These are phyloP conservation scores for Lophotis ruficrista DNA, from an alignment of 2,113 vertebrate genomes.

Conservation along the genomic window DNA sequence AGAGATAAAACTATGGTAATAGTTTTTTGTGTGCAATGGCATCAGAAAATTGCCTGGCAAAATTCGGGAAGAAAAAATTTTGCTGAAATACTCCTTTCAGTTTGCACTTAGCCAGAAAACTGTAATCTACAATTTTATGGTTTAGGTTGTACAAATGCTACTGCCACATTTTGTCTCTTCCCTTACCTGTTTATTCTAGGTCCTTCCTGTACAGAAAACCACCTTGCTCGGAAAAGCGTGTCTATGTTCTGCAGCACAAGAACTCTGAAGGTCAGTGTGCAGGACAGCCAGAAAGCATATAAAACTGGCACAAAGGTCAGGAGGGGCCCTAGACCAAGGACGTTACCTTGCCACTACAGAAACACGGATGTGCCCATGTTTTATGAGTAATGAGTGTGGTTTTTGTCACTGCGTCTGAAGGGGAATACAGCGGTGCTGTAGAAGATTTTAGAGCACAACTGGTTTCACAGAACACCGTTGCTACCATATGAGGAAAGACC, in stretches of 20 bases:
- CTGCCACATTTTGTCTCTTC: not conserved
- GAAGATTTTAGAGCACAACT: not conserved
- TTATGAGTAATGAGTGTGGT: accelerated
- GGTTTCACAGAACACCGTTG: accelerated
- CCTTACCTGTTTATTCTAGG: not conserved
- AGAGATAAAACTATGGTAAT: not conserved
- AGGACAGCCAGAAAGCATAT: not conserved
- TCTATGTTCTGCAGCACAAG: not conserved
- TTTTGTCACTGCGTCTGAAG: not conserved
- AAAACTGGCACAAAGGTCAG: not conserved
- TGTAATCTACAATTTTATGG: not conserved
- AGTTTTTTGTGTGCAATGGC: too few species aligned
- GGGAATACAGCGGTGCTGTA: not conserved
- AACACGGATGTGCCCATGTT: not conserved
- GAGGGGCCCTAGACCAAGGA: not conserved
- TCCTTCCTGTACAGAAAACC: not conserved
- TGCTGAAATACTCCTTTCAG: not conserved
- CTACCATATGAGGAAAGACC: not conserved
- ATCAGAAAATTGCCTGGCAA: not conserved
- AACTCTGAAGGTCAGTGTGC: not conserved
- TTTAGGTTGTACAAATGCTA: not conserved
- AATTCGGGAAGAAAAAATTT: not conserved
- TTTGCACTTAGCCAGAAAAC: not conserved
- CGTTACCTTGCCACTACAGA: not conserved
- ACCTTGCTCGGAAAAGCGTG: not conserved